Conservation (phyloP, 1,140 invertebrate genomes). For the Drosophila neocordata region DNA sequence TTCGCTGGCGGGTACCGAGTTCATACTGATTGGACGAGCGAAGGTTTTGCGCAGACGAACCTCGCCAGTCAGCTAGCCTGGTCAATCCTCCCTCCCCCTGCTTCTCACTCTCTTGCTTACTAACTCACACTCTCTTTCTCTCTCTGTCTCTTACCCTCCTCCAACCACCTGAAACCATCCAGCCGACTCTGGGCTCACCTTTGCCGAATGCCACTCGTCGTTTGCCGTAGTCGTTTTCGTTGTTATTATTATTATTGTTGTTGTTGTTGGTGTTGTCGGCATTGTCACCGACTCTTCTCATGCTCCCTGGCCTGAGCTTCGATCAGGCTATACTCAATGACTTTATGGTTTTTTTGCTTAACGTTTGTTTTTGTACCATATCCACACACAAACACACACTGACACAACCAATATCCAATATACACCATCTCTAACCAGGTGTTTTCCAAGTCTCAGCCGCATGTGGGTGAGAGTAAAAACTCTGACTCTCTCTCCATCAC, state of each 20-base stretch:
- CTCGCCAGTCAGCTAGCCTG: constrained; percentile 71
- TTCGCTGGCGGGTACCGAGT: constrained; percentile 81
- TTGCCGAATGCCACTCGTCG: constrained; percentile 15
- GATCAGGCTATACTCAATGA: constrained; percentile 16
- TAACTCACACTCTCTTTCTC: not conserved
- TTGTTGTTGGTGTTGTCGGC: constrained; percentile 1
- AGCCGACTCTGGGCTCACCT: constrained; percentile 14
- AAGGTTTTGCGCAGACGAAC: constrained; percentile 80
- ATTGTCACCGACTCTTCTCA: constrained; percentile 20
- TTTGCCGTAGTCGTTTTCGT: constrained; percentile 15
- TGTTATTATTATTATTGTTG: too few relatives aligned
- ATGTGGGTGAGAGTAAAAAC: constrained; percentile 13
- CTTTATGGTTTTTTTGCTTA: constrained; percentile 29
- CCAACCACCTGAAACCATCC: not conserved
- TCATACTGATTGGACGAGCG: constrained; percentile 82
- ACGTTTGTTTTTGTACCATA: constrained; percentile 20
- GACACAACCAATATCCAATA: not conserved
- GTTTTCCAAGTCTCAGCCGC: constrained; percentile 27
- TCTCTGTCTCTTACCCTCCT: constrained; percentile 1
- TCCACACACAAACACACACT: not conserved
- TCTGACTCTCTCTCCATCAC: not conserved
- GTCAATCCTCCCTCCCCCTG: constrained; percentile 32
- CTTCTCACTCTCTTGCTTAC: not conserved
- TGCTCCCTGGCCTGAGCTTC: constrained; percentile 24
- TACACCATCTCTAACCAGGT: constrained; percentile 26